phyloP scores from a whole-genome alignment of 2,797 vertebrate species.

The Hippopotamyrus pictus region DNA sequence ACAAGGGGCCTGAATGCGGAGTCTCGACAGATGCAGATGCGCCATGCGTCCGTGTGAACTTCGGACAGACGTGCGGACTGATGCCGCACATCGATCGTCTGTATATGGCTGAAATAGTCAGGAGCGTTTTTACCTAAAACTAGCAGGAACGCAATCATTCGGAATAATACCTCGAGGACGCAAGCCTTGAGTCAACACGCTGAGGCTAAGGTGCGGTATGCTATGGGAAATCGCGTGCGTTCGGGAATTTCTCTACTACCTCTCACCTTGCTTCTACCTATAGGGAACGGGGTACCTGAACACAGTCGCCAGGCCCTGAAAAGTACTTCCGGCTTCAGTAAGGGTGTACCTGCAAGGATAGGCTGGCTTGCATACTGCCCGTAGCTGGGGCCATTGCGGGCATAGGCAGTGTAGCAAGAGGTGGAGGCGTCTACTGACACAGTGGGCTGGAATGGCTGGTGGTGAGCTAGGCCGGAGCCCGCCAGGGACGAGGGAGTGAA shows the following conservation, averaged over 20 bases:
- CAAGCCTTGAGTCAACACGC: not conserved
- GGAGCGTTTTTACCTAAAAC: too few relatives aligned
- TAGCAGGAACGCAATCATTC: not conserved
- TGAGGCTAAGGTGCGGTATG: not conserved
- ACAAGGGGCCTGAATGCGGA: conserved; percentile 54
- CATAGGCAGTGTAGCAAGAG: conserved; percentile 78
- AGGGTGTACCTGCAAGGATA: conserved; percentile 77
- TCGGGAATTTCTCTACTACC: not conserved
- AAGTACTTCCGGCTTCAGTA: conserved; percentile 5
- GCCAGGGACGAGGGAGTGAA: conserved; percentile 78
- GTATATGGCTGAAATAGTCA: too few relatives aligned
- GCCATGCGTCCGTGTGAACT: not conserved
- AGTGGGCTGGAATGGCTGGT: conserved; percentile 80
- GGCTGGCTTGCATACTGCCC: conserved; percentile 80
- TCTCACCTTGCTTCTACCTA: not conserved
- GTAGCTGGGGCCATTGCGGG: conserved; percentile 73
- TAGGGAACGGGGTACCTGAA: not conserved
- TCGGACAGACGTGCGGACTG: not conserved
- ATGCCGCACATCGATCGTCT: too few relatives aligned
- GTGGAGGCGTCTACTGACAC: conserved; percentile 80
- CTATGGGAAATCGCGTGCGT: not conserved
- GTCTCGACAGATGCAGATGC: not conserved
- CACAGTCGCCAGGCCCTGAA: not conserved
- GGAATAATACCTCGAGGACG: not conserved
- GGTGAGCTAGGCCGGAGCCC: conserved; percentile 71